Evolutionary conservation across 1,140 invertebrate species (phyloP).

Genomic region (Acyrthosiphon pisum): DNA sequence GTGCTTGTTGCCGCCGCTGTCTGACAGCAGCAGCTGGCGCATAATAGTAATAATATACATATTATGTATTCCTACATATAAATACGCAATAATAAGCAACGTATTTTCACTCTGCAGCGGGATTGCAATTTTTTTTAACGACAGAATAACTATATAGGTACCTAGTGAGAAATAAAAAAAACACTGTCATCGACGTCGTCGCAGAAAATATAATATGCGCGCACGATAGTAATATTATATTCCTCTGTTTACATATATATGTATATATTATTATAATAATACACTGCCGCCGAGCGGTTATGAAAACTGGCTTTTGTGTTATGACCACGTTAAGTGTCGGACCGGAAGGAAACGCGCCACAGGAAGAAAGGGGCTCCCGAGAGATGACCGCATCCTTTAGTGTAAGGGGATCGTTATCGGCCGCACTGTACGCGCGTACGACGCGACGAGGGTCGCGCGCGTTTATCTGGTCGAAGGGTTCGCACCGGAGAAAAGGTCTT

Average conservation of each 20-base stretch:
- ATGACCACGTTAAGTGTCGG: constrained; percentile 52
- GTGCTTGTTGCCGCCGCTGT: background rate
- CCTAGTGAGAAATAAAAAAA: background rate
- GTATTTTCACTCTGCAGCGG: background rate
- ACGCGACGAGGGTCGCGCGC: constrained; percentile 28
- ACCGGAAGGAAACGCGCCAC: constrained; percentile 48
- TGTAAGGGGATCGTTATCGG: constrained; percentile 45
- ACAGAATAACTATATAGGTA: background rate
- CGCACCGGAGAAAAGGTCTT: constrained; percentile 41
- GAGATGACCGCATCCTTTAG: constrained; percentile 51
- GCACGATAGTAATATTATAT: background rate
- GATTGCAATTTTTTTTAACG: background rate
- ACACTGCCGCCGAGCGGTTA: background rate
- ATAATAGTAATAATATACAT: background rate
- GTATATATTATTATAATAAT: constrained; percentile 34
- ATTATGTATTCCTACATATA: background rate
- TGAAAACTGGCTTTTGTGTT: constrained; percentile 33
- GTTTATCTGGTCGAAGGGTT: constrained; percentile 52
- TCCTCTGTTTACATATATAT: background rate
- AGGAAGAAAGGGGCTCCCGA: constrained; percentile 4
- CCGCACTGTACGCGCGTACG: background rate
- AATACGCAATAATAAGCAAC: background rate
- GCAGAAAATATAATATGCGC: background rate
- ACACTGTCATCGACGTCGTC: background rate
- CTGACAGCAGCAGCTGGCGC: background rate